Evolutionary conservation across 2,797 vertebrate genomes (phyloP).

Genomic region (Epinephelus coioides): DNA sequence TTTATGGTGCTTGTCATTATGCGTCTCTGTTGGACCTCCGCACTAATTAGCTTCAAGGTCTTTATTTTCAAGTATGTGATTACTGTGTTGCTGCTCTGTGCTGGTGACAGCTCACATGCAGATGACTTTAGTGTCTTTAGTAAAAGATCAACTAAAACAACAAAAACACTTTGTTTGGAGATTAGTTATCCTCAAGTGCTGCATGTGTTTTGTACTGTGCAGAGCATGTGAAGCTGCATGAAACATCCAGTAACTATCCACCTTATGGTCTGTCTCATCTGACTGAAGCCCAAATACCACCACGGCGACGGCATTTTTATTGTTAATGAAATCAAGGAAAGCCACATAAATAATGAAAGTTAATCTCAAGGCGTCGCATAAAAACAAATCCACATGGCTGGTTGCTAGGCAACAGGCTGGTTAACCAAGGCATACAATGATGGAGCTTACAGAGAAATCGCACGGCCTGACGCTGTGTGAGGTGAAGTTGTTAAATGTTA

Average conservation of each 20-base stretch:
- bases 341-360: conserved; percentile 40
- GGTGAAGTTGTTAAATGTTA: conserved; percentile 27
- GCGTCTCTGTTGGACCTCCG: background rate
- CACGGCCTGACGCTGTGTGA: background rate
- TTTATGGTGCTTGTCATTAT: background rate
- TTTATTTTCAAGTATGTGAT: background rate
- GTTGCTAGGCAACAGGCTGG: conserved; percentile 41
- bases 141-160: background rate
- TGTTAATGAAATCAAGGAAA: conserved; percentile 13
- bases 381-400: conserved; percentile 22
- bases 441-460: background rate
- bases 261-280: background rate
- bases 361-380: conserved; percentile 19
- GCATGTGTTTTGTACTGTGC: background rate
- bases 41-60: background rate
- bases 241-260: background rate
- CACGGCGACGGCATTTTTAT: background rate
- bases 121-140: background rate
- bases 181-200: background rate
- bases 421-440: background rate
- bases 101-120: background rate
- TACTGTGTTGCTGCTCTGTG: background rate
- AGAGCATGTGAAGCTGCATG: background rate
- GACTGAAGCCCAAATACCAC: background rate
- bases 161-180: background rate